These are phyloP conservation scores for Trachythela sp. DNA, from an alignment of 64 coral and sea anemone species.

Conservation along the genomic window DNA sequence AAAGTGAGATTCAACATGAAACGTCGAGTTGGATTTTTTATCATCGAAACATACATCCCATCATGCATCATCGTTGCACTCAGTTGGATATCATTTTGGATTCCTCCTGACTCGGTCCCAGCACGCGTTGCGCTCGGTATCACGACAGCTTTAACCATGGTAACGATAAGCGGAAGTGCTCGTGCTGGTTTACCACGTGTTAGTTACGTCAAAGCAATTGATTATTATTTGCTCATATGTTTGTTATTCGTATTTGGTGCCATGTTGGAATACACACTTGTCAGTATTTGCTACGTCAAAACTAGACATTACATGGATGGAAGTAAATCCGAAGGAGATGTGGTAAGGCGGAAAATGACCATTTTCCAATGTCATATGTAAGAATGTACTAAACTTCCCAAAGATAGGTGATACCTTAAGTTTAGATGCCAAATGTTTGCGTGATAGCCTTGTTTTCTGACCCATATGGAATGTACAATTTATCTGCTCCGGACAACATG, in stretches of 20 bases:
- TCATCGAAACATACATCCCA: slow-evolving; percentile 92
- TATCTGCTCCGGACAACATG: too few relatives aligned
- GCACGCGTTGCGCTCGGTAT: slow-evolving; percentile 93
- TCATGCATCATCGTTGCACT: slow-evolving; percentile 89
- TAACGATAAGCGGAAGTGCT: slow-evolving; percentile 76
- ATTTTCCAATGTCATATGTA: background rate
- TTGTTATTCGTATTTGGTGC: slow-evolving; percentile 94
- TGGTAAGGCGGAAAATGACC: background rate
- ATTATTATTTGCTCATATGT: slow-evolving; percentile 79
- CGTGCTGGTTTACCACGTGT: slow-evolving; percentile 76
- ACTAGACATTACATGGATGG: background rate
- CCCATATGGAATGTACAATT: too few relatives aligned
- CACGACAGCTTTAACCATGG: slow-evolving; percentile 96
- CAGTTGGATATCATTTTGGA: slow-evolving; percentile 99
- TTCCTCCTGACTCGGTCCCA: slow-evolving; percentile 81
- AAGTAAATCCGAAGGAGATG: slow-evolving; percentile 1
- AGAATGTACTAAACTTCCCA: too few relatives aligned
- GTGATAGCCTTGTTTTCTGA: too few relatives aligned
- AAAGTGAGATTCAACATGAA: slow-evolving; percentile 81
- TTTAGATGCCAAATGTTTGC: too few relatives aligned
- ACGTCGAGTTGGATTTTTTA: slow-evolving; percentile 84
- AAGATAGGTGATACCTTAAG: too few relatives aligned
- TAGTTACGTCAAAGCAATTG: slow-evolving; percentile 97
- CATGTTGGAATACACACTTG: slow-evolving; percentile 89
- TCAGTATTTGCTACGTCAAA: slow-evolving; percentile 28